Conservation (phyloP, 2,888 invertebrate genomes). For the Panopea generosa region DNA sequence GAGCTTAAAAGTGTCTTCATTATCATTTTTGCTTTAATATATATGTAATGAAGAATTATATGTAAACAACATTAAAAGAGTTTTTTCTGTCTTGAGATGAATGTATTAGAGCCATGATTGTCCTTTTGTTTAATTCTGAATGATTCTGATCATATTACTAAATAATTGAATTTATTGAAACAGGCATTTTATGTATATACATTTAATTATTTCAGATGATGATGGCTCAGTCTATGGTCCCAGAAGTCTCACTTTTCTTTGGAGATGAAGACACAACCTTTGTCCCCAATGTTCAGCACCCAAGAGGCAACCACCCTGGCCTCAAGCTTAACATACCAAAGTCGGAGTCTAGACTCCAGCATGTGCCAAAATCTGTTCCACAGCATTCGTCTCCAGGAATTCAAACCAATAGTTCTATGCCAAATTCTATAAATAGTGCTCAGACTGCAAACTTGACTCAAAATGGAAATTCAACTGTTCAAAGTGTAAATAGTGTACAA, state of each 20-base stretch:
- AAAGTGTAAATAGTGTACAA: slow-evolving; percentile 21
- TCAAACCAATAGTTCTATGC: slow-evolving; percentile 21
- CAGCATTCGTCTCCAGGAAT: slow-evolving; percentile 11
- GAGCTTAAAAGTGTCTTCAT: no score
- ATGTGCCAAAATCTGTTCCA: slow-evolving; percentile 9
- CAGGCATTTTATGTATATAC: no score
- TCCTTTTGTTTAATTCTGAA: no score
- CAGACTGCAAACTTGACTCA: slow-evolving; percentile 13
- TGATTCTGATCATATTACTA: no score
- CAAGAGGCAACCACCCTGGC: slow-evolving; percentile 12
- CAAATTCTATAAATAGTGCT: slow-evolving; percentile 46
- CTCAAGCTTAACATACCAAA: not conserved
- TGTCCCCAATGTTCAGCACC: slow-evolving; percentile 53
- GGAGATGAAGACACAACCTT: slow-evolving; percentile 60
- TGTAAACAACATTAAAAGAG: no score
- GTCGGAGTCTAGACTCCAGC: not conserved
- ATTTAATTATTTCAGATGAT: slow-evolving; percentile 73
- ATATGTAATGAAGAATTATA: no score
- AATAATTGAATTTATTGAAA: no score
- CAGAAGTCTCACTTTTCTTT: slow-evolving; percentile 83
- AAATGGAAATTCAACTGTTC: slow-evolving; percentile 17
- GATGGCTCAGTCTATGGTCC: slow-evolving; percentile 79
- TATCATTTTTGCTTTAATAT: no score
- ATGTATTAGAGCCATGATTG: no score
- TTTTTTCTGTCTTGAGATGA: no score